Conservation (phyloP, 2,888 invertebrate species). For the Melipona bicolor region DNA sequence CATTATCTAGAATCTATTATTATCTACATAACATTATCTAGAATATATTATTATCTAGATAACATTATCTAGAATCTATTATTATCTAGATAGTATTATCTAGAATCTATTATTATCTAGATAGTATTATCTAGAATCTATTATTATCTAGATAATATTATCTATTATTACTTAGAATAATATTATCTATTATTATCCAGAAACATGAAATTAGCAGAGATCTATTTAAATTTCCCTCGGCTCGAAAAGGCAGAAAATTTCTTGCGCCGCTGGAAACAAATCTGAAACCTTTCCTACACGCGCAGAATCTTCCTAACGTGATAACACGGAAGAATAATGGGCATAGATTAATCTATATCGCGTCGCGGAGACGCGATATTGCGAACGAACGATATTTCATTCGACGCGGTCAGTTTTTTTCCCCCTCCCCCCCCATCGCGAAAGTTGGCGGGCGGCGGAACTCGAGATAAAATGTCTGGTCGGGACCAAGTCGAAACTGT, state of each 20-base stretch:
- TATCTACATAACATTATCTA: too few relatives aligned
- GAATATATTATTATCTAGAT: too few relatives aligned
- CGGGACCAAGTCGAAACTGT: neutral
- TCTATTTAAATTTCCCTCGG: neutral
- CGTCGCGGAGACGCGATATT: neutral
- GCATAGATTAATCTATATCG: neutral
- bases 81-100: too few relatives aligned
- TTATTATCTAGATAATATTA: too few relatives aligned
- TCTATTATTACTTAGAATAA: too few relatives aligned
- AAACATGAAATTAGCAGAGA: neutral
- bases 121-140: too few relatives aligned
- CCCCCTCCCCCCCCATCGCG: neutral
- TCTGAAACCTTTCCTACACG: neutral
- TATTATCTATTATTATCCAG: too few relatives aligned
- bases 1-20: too few relatives aligned
- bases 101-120: too few relatives aligned
- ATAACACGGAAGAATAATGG: neutral
- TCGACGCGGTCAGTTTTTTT: neutral
- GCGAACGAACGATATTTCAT: conserved; percentile 19
- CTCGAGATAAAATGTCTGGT: conserved; percentile 10
- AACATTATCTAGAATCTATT: too few relatives aligned
- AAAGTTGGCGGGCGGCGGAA: conserved; percentile 6
- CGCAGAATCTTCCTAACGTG: neutral
- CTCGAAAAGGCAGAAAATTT: neutral
- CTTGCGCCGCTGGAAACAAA: neutral